Evolutionary conservation across 2,888 invertebrate genomes (phyloP), one percentile per base, ranked within the genome.

Genomic region (Stratiomys singularior): DNA sequence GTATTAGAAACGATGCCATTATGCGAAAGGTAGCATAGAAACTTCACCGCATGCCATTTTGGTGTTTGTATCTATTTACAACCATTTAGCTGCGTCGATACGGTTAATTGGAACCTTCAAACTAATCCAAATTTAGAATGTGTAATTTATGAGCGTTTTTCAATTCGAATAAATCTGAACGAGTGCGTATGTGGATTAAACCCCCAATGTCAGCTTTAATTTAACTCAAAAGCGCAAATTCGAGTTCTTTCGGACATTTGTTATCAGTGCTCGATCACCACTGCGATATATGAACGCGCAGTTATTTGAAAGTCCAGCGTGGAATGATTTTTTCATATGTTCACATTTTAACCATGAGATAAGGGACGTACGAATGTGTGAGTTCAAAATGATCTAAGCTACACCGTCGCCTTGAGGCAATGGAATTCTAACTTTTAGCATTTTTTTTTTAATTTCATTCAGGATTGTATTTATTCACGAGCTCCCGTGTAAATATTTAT

Each of bases 401-500:
- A 63, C 18, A 27, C 37, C 37, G 37, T 15, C 37, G 37, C 66
- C 21, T 66, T 66, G 28, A 13, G 7, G 28, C 18, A 37, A 11
- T 5, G 66, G 66, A 27, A 21, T 66, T 2, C 15, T 52, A 9
- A 37, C 9, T 5, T 9, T 25, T 27, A 27, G n/a, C 25, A 37
- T 13, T 66, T n/a, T 66, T n/a, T n/a, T n/a, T n/a, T n/a, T n/a
- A n/a, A n/a, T n/a, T n/a, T 66, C 18, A 37, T n/a, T 18, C 66
- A 66, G 11, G 18, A 13, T n/a, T 37, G 15, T 69, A 69, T 69
- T 47, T 69, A 69, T 69, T 47, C 47, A 69, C 25, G 9, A 47
- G 23, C 21, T 1, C 15, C n/a, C 5, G 47, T 47, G 76, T 76
- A 44, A 76, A 76, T 76, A 76, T 76, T 76, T 76, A 60, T 44